Base-by-base conservation (phyloP, 2,797 vertebrate species). In the Menidia menidia region DNA sequence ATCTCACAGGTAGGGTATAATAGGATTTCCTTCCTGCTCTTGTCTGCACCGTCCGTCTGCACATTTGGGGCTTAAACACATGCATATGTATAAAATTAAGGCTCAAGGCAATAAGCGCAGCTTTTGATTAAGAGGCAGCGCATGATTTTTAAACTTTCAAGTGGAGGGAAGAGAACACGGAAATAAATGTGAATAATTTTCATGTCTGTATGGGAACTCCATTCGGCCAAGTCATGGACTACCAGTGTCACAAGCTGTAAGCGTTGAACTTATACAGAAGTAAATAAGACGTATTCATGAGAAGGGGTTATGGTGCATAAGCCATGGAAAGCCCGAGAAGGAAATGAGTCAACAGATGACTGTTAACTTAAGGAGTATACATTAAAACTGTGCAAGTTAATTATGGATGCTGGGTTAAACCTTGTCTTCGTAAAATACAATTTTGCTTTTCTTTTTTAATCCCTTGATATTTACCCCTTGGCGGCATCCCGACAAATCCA, bases 31-130 rank as follows among this genome's bases (percentile, higher is more conserved):
- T 80, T 68, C 1, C 76, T 48, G 64, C 84, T 69, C 75, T 77
- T 64, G 72, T 60, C 60, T 31, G 60, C 76, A 19, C 81, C 61
- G 57, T 71, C 60, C 70, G 80, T 52, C 80, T 65, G 81, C 90
- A 91, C 90, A 89, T 90, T 91, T 88, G 82, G 71, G 86, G 86
- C 86, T 90, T 88, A 88, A 89, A 84, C 47, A 87, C 88, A 88
- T 93, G 88, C 89, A 93, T 90, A 92, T 92, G 89, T 90, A 91
- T 91, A 90, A 92, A 25, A 92, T 88, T 80, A 90, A 90, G 88
- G 79, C 82, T 84, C 79, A 69, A 64, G 66, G 83, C 63, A 88
- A 83, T 90, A 88, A 87, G 83, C 85, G 4, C 59, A 79, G 81
- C 85, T 93, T 25, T 89, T 92, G 83, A 84, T 84, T 87, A 92